Percentiles rank a stretch among this genome's conserved stretches.
Evolutionary conservation across 2,888 invertebrate genomes (phyloP).

Genomic region (Erebia epiphron): DNA sequence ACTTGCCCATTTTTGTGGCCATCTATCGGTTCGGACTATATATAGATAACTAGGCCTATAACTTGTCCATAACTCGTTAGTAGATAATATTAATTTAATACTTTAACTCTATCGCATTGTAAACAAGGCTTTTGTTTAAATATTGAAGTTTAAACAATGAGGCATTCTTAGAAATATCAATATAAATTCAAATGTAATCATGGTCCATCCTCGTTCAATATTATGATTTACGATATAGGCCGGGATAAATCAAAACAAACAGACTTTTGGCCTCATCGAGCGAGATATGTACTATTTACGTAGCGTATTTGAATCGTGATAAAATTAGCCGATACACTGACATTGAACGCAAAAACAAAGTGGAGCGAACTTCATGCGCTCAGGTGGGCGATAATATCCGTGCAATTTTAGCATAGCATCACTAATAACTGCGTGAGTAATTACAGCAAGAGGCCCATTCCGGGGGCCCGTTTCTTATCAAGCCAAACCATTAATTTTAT

Average conservation of each 20-base stretch:
- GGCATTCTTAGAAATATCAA: not conserved
- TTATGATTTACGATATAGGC: constrained; percentile 50
- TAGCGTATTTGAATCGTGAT: constrained; percentile 72
- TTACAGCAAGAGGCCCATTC: constrained; percentile 53
- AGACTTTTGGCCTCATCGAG: constrained; percentile 73
- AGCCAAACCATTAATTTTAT: not conserved
- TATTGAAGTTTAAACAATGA: not conserved
- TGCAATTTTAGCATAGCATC: constrained; percentile 58
- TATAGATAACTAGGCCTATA: too few relatives aligned
- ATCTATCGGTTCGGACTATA: too few relatives aligned
- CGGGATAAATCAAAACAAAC: constrained; percentile 74
- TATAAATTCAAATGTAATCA: not conserved
- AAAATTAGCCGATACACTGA: constrained; percentile 82
- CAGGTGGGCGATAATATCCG: constrained; percentile 60
- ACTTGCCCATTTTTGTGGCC: too few relatives aligned
- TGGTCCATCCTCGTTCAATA: constrained; percentile 35
- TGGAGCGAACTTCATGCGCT: constrained; percentile 71
- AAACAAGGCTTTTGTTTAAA: not conserved
- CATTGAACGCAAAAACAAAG: constrained; percentile 82
- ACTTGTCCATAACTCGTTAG: too few relatives aligned
- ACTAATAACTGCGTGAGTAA: constrained; percentile 47
- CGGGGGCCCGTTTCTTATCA: constrained; percentile 44
- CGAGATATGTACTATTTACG: constrained; percentile 61
- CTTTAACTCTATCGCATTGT: not conserved
- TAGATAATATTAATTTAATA: too few relatives aligned